Base-by-base conservation (phyloP, 2,113 vertebrate species). In the Zeus faber region DNA sequence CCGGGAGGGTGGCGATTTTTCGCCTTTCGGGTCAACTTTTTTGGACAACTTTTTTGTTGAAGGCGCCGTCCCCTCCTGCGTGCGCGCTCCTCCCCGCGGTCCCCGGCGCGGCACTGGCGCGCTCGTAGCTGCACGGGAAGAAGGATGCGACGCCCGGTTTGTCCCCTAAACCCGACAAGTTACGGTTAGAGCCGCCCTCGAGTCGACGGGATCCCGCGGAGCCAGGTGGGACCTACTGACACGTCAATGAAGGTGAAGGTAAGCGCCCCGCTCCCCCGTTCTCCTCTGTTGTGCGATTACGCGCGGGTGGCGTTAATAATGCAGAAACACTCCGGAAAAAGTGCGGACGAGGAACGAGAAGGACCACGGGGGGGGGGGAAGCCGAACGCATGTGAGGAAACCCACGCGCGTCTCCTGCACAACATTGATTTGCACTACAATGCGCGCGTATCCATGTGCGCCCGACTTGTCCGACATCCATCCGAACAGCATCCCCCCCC, bases 171-270 rank as follows among this genome's bases (percentile, higher is more conserved):
- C 73, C 58, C 66, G 50, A 54, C n/a, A 50, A 70, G n/a, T n/a
- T n/a, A 61, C 70, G 71, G 70, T 60, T 75, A 62, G 57, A 65
- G 51, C 70, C 55, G 60, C 22, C 40, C 67, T 62, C 67, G 69
- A 66, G 54, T 76, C 77, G 48, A 64, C 74, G 58, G 87, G 82
- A 84, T 77, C 77, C 76, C 75, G 72, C 60, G 67, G 79, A 67
- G 45, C 73, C 62, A 48, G 70, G 74, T 62, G 71, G 77, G 79
- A 84, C 75, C 65, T 54, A 51, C 71, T 17, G 61, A 39, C 68
- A 79, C 65, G 70, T 80, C 77, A 54, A 81, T 84, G 79, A 87
- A 72, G 78, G 77, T 20, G 65, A 84, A 87, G 87, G 87, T 88
- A 87, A 85, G 83, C 67, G n/a, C 25, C 58, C 41, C 22, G 23